Conservation (phyloP, 2,888 invertebrate species). For the Hololepta plana region DNA sequence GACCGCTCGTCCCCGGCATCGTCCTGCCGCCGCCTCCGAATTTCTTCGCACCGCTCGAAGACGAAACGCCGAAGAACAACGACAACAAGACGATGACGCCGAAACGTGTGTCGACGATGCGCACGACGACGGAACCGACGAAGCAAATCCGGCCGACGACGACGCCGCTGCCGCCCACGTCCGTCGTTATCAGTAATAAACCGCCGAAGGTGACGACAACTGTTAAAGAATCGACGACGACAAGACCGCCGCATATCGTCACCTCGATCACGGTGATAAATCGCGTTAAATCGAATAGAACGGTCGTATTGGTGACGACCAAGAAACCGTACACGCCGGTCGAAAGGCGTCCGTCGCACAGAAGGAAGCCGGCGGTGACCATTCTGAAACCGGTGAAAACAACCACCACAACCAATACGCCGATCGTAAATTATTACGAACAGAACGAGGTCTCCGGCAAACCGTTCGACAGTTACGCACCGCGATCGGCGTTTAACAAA, state of each 20-base stretch:
- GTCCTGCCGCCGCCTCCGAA: slow-evolving; percentile 76
- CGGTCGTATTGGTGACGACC: slow-evolving; percentile 5
- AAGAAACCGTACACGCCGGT: slow-evolving; percentile 10
- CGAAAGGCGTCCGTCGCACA: slow-evolving; percentile 3
- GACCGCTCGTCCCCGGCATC: slow-evolving; percentile 76
- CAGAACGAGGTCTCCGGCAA: slow-evolving; percentile 28
- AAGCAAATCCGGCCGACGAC: slow-evolving; percentile 17
- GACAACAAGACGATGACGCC: slow-evolving; percentile 13
- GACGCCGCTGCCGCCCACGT: slow-evolving; percentile 23
- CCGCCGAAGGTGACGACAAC: slow-evolving; percentile 5
- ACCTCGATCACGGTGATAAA: slow-evolving; percentile 25
- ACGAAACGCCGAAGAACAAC: slow-evolving; percentile 24
- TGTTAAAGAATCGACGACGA: slow-evolving; percentile 1
- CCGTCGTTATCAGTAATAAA: slow-evolving; percentile 4
- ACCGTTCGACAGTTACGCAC: slow-evolving; percentile 33
- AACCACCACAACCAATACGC: slow-evolving; percentile 26
- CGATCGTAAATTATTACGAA: slow-evolving; percentile 21
- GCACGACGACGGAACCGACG: slow-evolving; percentile 11
- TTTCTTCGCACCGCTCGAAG: slow-evolving; percentile 60
- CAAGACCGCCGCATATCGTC: slow-evolving; percentile 25
- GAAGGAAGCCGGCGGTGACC: slow-evolving; percentile 21
- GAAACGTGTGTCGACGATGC: slow-evolving; percentile 10
- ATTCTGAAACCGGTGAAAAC: slow-evolving; percentile 24
- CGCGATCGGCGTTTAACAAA: slow-evolving; percentile 24
- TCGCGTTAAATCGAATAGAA: slow-evolving; percentile 9